Base-by-base conservation (phyloP, 2,797 vertebrate species). In the Alosa sapidissima region DNA sequence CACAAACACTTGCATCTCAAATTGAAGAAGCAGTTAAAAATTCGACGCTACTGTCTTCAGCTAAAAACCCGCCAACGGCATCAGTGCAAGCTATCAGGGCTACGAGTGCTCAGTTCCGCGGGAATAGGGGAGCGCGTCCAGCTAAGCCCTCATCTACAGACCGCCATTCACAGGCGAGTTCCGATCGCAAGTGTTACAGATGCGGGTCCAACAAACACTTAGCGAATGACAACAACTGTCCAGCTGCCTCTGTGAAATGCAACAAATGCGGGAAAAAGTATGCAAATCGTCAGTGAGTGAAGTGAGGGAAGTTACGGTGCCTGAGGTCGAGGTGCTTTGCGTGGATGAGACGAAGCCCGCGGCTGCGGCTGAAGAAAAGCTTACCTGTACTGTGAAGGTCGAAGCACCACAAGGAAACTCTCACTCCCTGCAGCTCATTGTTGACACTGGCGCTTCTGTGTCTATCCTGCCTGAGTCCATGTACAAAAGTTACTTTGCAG, bases 221-320 rank as follows among this genome's bases (percentile, higher is more conserved):
- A 28, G 28, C 28, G 28, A 28, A 28, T 28, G 28, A 28, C 28
- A 28, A 28, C 0, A 28, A 28, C 28, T 28, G 11, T 33, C 81
- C 48, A 11, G 81, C 81, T 49, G 45, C 81, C 49, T n/a, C 41
- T 47, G 81, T 81, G 13, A 81, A 24, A 81, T 93, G 81, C 28
- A 55, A 19, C 14, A 28, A 36, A n/a, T 85, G 84, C 49, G 55
- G 51, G 19, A 81, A 85, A 60, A 81, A 13, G 51, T 81, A 13
- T 85, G 84, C 48, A 81, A 85, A 81, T 5, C 84, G 28, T 3
- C 54, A 19, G 54, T 81, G 36, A 47, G 10, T 14, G 36, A 48
- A 62, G 62, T 85, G 36, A 55, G 65, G 41, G 52, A 86, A 24
- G 82, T 83, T 14, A 54, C 78, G 1, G 49, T 68, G 14, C 48